Base-by-base conservation (phyloP, 2,113 vertebrate species). In the Fulmarus glacialis region DNA sequence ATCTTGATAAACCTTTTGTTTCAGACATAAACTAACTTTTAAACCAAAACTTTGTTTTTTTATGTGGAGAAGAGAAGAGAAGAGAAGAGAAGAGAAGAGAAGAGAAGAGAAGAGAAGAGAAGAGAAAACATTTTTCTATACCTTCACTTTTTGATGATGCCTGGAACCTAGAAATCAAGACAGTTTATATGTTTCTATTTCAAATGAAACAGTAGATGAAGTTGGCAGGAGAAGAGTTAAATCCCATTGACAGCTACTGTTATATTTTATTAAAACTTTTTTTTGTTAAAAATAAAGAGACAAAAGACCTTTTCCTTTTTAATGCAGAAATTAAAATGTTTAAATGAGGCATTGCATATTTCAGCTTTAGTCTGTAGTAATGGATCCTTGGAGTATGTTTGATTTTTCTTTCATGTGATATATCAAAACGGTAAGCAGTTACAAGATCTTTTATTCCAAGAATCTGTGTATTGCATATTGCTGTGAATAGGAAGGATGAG, bases 401-500 rank as follows among this genome's bases (percentile, higher is more conserved):
- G 15, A 75, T 93, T 84, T 77, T 62, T 95, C 60, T 93, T 78
- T 91, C 72, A 67, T 64, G 67, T 32, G 15, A 42, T 92, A 27
- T 30, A n/a, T 55, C 27, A 58, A 89, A 95, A 92, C 40, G 26
- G 30, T 62, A 87, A 94, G 56, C 11, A 81, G 63, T 64, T 82
- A 50, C 59, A 93, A 55, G 15, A 22, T 18, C 32, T 72, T 75
- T 34, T 48, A 78, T 81, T 73, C 79, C 17, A 82, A 73, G 62
- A 86, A 64, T 70, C 80, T 62, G 11, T 55, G 29, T 24, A 80
- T 72, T 77, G 47, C 52, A 63, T 83, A 38, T 78, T 90, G 87
- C 73, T 93, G 56, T 67, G 80, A 36, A 77, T 89, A 30, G 87
- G 81, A 95, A 96, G 42, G 71, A 95, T 73, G 71, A 93, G 47